phyloP scores from a whole-genome alignment of 2,888 invertebrate species.

The Dynastes maya region DNA sequence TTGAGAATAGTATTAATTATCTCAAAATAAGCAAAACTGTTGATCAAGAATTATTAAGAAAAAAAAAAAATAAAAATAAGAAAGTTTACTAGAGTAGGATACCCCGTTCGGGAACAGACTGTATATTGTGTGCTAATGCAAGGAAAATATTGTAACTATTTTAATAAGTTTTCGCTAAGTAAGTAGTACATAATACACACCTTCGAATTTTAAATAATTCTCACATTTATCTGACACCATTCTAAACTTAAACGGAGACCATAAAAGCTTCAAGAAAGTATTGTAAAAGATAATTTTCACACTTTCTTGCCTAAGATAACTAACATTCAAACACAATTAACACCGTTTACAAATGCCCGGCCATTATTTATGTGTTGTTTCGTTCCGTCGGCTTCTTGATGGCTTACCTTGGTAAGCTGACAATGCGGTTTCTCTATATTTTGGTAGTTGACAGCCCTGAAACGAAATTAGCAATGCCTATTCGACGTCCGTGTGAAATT shows the following conservation, averaged over 20 bases:
- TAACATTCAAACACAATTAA: slow-evolving; percentile 8
- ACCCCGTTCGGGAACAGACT: too few species aligned
- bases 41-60: too few species aligned
- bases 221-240: not conserved
- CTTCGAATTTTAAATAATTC: too few species aligned
- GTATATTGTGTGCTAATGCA: too few species aligned
- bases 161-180: too few species aligned
- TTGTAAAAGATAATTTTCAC: slow-evolving; percentile 13
- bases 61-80: too few species aligned
- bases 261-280: not conserved
- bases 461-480: slow-evolving; percentile 26
- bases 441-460: slow-evolving; percentile 17
- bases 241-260: not conserved
- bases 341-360: not conserved
- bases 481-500: not conserved
- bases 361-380: not conserved
- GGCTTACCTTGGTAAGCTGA: not conserved
- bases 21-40: too few species aligned
- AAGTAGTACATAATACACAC: too few species aligned
- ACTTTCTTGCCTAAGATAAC: slow-evolving; percentile 4
- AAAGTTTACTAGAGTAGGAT: too few species aligned
- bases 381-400: not conserved
- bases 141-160: too few species aligned
- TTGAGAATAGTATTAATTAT: too few species aligned
- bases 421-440: not conserved